A percentile compares a stretch with the other conserved stretches of the same genome.
phyloP scores from a whole-genome alignment of 2,888 invertebrate genomes.

The Melanargia galathea region DNA sequence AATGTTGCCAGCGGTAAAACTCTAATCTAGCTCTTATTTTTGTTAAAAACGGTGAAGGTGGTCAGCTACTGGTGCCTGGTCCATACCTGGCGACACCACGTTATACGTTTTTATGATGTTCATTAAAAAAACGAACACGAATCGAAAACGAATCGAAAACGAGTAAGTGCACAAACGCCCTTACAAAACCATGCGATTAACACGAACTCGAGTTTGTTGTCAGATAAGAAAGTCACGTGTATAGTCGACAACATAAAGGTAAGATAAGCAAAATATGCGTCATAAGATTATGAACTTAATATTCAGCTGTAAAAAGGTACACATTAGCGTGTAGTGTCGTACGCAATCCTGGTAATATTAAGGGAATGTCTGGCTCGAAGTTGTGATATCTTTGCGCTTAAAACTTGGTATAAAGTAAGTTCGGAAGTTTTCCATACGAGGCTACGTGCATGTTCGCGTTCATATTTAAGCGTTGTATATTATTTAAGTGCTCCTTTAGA shows the following conservation, averaged over 20 bases:
- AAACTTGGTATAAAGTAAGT: constrained; percentile 44
- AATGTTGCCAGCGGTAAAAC: too few species aligned
- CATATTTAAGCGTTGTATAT: constrained; percentile 23
- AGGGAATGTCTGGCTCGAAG: constrained; percentile 41
- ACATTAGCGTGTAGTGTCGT: constrained; percentile 9
- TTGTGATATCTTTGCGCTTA: constrained; percentile 45
- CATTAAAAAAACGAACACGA: too few species aligned
- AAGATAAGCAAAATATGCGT: constrained; percentile 14
- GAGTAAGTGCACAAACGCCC: too few species aligned
- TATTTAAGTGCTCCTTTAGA: constrained; percentile 19
- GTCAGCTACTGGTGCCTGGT: too few species aligned
- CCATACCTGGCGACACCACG: too few species aligned
- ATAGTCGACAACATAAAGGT: constrained; percentile 24
- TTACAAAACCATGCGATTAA: constrained; percentile 25
- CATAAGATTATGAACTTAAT: constrained; percentile 4
- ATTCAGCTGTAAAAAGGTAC: not conserved
- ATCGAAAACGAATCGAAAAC: too few species aligned
- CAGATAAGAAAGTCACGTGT: constrained; percentile 31
- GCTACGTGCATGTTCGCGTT: constrained; percentile 33
- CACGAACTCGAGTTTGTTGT: constrained; percentile 22
- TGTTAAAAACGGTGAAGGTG: too few species aligned
- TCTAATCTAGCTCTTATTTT: too few species aligned
- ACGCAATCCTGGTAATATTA: constrained; percentile 41
- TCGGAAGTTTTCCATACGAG: constrained; percentile 42
- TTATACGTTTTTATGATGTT: too few species aligned